Conservation (phyloP, 2,888 invertebrate genomes). For the Melanchra persicariae region DNA sequence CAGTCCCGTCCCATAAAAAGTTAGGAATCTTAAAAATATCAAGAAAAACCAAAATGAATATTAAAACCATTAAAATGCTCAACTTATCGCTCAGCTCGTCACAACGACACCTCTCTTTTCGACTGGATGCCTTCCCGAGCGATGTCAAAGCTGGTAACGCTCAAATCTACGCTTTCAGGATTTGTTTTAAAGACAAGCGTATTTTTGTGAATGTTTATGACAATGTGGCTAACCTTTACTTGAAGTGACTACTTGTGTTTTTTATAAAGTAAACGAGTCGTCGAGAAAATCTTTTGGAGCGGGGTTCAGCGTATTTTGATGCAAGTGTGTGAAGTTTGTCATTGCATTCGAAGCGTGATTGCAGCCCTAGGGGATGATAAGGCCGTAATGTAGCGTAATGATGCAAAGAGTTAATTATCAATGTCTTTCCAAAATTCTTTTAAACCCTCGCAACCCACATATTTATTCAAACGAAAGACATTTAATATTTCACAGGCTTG, state of each 20-base stretch:
- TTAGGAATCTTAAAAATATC: no score
- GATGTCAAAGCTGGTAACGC: conserved; percentile 73
- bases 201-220: conserved; percentile 42
- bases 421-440: no score
- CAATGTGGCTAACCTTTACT: conserved; percentile 54
- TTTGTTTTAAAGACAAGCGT: conserved; percentile 67
- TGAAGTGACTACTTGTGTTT: conserved; percentile 30
- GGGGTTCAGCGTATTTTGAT: background rate
- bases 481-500: no score
- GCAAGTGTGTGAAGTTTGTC: background rate
- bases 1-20: no score
- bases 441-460: no score
- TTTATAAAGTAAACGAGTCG: background rate
- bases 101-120: conserved; percentile 25
- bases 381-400: background rate
- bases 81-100: conserved; percentile 56
- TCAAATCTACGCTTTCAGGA: conserved; percentile 69
- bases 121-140: conserved; percentile 61
- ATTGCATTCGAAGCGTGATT: background rate
- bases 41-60: no score
- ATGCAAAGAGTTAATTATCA: background rate
- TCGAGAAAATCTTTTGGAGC: background rate
- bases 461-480: no score
- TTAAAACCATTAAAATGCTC: conserved; percentile 6
- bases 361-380: background rate